Evolutionary conservation across 2,797 vertebrate genomes (phyloP), one percentile per base, ranked within the genome.

Genomic region (Gadopsis marmoratus): DNA sequence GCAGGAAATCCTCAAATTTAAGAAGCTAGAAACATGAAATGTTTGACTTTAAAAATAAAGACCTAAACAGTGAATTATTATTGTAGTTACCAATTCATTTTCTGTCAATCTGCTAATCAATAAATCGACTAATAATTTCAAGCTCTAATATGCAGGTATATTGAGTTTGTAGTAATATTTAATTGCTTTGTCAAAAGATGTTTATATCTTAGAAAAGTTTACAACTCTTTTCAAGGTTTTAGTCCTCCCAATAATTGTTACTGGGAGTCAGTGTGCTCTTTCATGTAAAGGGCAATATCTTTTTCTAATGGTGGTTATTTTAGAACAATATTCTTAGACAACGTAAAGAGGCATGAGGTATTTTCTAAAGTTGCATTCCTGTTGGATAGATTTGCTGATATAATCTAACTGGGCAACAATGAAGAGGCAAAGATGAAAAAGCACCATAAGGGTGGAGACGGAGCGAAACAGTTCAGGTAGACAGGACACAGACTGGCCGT

Each of bases 1-100:
- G 41, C 23, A 17, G 39, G 5, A 63, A 0, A 48, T 50, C n/a
- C 2, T 50, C 7, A n/a, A 33, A 50, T 65, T 51, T 3, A 5
- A 50, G 17, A 45, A 47, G 13, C 48, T 4, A 47, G 31, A 37
- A 61, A 61, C 10, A 21, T 33, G 17, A 64, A 45, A 43, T 7
- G 26, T 31, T 8, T 64, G 26, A 26, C 43, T 19, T 19, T 47
- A 8, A 19, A 48, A 17, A 7, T 45, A 21, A 8, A 17, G 7
- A 48, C 43, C 17, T 47, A 47, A 47, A 47, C 45, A 47, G 19
- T 19, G 0, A 47, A 19, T 19, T 54, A 53, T 29, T 63, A 29
- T 16, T 19, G 12, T n/a, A 70, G 29, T 35, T 23, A 47, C 11
- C 0, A 7, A 17, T 23, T 0, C 0, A 21, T 39, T 39, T 60